phyloP scores from a whole-genome alignment of 2,888 invertebrate species.

The Eupithecia dodoneata region DNA sequence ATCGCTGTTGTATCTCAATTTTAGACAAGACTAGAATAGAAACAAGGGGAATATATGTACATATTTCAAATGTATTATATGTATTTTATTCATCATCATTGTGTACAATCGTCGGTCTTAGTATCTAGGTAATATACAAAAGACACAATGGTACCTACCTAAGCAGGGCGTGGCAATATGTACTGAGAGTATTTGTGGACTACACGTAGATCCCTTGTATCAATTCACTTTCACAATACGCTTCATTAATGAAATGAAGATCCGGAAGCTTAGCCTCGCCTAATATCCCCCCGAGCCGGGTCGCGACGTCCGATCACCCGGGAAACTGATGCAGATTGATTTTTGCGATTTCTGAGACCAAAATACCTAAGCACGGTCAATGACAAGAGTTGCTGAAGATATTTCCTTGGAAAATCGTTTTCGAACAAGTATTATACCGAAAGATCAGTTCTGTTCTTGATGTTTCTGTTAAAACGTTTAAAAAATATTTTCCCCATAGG shows the following conservation, averaged over 20 bases:
- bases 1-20: neutral
- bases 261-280: constrained; percentile 20
- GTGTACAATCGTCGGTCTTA: too few species aligned
- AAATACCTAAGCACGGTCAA: constrained; percentile 7
- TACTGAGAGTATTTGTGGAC: too few species aligned
- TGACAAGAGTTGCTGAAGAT: neutral
- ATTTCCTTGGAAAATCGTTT: neutral
- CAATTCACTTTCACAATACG: constrained; percentile 27
- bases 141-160: too few species aligned
- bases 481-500: neutral
- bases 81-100: too few species aligned
- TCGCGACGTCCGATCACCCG: constrained; percentile 53
- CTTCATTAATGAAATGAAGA: constrained; percentile 31
- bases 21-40: neutral
- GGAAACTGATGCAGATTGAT: constrained; percentile 65
- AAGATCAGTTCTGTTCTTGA: neutral
- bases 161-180: too few species aligned
- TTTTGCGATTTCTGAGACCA: constrained; percentile 42
- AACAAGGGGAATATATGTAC: neutral
- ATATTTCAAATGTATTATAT: too few species aligned
- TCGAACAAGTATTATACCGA: neutral
- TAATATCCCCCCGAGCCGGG: constrained; percentile 33
- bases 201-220: neutral
- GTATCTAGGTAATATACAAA: too few species aligned
- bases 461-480: neutral